Base-by-base conservation (phyloP, 2,113 vertebrate genomes). In the Oplegnathus fasciatus region DNA sequence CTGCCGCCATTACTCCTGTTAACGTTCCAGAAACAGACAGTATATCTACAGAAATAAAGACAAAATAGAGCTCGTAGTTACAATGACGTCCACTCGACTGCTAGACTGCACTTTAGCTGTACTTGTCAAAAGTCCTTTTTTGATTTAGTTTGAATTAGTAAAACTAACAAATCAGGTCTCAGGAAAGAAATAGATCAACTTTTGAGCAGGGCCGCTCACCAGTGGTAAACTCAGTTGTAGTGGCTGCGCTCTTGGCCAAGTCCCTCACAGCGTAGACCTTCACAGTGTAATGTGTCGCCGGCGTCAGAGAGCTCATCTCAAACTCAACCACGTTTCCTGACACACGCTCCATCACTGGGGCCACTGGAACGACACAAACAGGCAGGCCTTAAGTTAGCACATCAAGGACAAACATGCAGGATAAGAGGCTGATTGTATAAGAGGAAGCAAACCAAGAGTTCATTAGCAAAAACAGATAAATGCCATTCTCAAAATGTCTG, bases 301-400 rank as follows among this genome's bases (percentile, higher is more conserved):
- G 98, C 2, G 80, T 94, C n/a, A 99, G 96, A 0, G 93, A 95
- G 75, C 84, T 91, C 93, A 99, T 96, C 37, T 97, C 96, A 0
- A 96, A 97, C 89, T 99, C 98, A 87, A 97, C 96, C 0, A 95
- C 97, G 88, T 99, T 98, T 37, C 98, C 98, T 0, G 97, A 97
- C 6, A 99, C 97, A 0, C 93, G 92, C 86, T 96, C 96, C 24
- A 96, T 98, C 67, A 98, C 94, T 50, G 96, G 96, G 58, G 96
- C 88, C 70, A 95, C 98, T 99, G 86, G 42, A 82, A 62, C 4
- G 18, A 84, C 75, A 10, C 52, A 54, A 18, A 88, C 84, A 80
- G 0, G 66, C 34, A 75, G 69, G 40, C 13, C 28, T 32, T 48
- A 7, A 17, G 22, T 26, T 37, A 77, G 30, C 26, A 75, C 15